Evolutionary conservation across 2,888 invertebrate species (phyloP), one percentile per base, ranked within the genome.

Genomic region (Pseudeuparius sepicola): DNA sequence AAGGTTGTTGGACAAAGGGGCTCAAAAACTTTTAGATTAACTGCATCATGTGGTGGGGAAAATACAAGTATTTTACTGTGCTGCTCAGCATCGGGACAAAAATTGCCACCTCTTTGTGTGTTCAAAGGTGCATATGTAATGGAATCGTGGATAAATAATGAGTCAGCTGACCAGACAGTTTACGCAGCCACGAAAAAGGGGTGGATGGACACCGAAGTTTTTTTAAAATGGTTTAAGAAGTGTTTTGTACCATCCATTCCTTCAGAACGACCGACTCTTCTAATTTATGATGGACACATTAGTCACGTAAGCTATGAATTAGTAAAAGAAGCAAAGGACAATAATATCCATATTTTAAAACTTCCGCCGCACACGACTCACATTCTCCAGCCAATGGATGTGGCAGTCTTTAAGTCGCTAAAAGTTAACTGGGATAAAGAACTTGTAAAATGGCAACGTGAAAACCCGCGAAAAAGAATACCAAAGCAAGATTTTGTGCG

Each of bases 241-340:
- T 14, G 14, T 6, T 33, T 33, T 27, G n/a, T 33, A 24, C n/a
- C 18, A 24, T 14, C 14, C n/a, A 33, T 33, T 14, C 14, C 14
- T 7, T 5, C 4, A 3, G 3, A 25, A 12, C 13, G 33, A 24
- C 25, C 25, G 3, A 12, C 23, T 10, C 14, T 23, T 5, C 23
- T 31, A 16, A 20, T 31, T 9, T 50, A 45, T 34, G 51, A 53
- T 43, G 50, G 48, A 3, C 50, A 52, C 31, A 35, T 39, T 9
- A 46, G 49, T 14, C 52, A 53, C 35, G 39, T 54, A 16, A 34
- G 39, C 5, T 32, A 45, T 24, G 40, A 46, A 32, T 31, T 42
- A 18, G 40, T 51, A n/a, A 32, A 44, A 36, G 20, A 46, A 32
- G 49, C 49, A 9, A 39, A 34, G 12, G 29, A 39, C 29, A 42